A percentile compares a stretch with the other conserved stretches of the same genome.
Evolutionary conservation across 53 echinoderm and acorn worm species (phyloP).

Genomic region (Henricia sp.): DNA sequence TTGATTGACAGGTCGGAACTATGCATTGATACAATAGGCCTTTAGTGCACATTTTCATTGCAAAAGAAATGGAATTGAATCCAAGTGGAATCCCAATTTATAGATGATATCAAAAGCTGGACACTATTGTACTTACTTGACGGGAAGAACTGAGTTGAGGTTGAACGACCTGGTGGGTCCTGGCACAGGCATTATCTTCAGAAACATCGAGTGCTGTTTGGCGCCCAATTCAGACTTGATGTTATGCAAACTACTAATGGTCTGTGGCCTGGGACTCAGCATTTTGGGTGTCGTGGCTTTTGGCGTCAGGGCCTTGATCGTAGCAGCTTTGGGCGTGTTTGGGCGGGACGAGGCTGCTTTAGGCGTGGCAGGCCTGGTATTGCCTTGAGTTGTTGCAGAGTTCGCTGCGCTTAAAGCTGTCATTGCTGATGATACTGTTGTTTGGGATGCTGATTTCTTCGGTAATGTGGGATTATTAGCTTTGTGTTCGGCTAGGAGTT

Average conservation of each 20-base stretch:
- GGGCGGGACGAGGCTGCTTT: constrained; percentile 25
- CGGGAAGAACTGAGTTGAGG: constrained; percentile 69
- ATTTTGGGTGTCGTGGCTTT: constrained; percentile 47
- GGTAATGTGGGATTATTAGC: constrained; percentile 59
- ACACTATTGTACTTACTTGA: too few species aligned
- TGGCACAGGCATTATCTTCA: constrained; percentile 50
- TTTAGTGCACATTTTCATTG: too few species aligned
- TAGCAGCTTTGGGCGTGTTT: constrained; percentile 31
- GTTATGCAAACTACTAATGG: constrained; percentile 32
- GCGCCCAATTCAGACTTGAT: constrained; percentile 10
- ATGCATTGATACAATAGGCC: too few species aligned
- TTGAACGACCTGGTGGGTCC: constrained; percentile 45
- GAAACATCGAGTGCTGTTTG: constrained; percentile 24
- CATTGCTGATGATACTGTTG: not conserved
- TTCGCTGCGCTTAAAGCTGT: not conserved
- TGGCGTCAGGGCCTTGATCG: constrained; percentile 28
- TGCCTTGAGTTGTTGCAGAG: constrained; percentile 3
- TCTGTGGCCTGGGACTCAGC: constrained; percentile 54
- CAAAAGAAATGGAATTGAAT: too few species aligned
- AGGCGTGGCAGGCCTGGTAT: constrained; percentile 42
- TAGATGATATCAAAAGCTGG: too few species aligned
- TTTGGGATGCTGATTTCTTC: constrained; percentile 4
- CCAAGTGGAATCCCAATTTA: too few species aligned
- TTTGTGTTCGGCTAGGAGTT: constrained; percentile 93
- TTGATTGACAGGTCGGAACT: too few species aligned